These are phyloP conservation scores for Eira barbara DNA, from an alignment of 2,113 vertebrate species.

Conservation along the genomic window DNA sequence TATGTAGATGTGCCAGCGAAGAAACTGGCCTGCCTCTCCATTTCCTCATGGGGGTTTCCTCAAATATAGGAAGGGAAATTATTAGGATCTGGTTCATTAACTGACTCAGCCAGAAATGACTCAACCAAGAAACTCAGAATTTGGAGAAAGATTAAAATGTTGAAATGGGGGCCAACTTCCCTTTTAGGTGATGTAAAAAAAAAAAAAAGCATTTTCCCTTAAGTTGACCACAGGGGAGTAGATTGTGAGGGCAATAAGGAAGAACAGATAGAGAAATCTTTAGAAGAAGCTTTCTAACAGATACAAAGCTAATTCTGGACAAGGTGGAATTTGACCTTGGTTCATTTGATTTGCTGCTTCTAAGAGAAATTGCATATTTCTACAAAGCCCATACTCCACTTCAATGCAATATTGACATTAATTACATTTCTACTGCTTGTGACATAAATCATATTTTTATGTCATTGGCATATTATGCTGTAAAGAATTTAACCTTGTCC, in stretches of 20 bases:
- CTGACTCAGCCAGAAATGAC: neutral
- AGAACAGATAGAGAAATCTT: neutral
- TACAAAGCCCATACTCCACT: rapidly evolving
- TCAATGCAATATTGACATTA: neutral
- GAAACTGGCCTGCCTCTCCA: neutral
- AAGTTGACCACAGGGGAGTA: neutral
- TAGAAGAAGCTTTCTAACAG: neutral
- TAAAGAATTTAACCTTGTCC: neutral
- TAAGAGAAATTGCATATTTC: neutral
- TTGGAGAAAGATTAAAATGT: neutral
- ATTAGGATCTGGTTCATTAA: neutral
- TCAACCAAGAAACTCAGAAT: neutral
- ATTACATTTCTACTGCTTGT: neutral
- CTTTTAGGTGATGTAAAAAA: neutral
- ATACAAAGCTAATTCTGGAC: neutral
- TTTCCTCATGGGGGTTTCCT: neutral
- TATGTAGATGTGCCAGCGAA: neutral
- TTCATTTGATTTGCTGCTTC: neutral
- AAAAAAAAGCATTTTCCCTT: neutral
- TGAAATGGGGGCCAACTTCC: neutral
- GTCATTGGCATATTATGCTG: neutral
- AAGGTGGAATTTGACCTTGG: neutral
- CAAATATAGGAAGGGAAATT: neutral
- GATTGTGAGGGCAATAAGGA: neutral
- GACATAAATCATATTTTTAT: neutral